phyloP scores from a whole-genome alignment of 2,113 vertebrate genomes.

The Triplophysa siluroides region DNA sequence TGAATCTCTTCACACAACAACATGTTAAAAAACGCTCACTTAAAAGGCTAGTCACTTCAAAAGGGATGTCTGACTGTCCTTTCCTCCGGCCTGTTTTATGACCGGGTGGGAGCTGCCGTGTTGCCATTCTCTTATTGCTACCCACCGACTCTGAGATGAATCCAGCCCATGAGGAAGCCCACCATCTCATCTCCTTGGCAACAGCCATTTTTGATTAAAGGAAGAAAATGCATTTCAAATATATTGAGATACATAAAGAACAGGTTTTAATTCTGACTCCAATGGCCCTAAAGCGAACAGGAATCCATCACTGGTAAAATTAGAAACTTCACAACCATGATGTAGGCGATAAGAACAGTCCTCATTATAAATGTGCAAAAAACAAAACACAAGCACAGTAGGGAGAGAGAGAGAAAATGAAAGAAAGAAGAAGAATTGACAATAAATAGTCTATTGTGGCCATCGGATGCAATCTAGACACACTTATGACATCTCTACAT shows the following conservation, averaged over 20 bases:
- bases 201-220: conserved; percentile 46
- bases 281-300: neutral
- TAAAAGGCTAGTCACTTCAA: conserved; percentile 40
- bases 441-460: conserved; percentile 2
- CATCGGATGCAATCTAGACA: conserved; percentile 1
- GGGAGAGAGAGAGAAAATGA: neutral
- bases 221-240: conserved; percentile 29
- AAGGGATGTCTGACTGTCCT: conserved; percentile 23
- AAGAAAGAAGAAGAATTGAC: neutral
- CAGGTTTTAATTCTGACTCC: conserved; percentile 2
- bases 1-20: conserved; percentile 30
- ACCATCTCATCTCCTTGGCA: conserved; percentile 58
- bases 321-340: neutral
- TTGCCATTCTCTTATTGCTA: conserved; percentile 37
- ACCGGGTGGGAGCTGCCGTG: conserved; percentile 13
- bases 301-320: neutral
- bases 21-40: conserved; percentile 27
- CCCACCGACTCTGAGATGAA: conserved; percentile 43
- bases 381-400: neutral
- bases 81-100: conserved; percentile 1
- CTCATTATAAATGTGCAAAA: neutral
- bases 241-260: conserved; percentile 16
- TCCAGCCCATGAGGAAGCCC: conserved; percentile 44
- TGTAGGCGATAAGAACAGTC: neutral
- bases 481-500: neutral